Base-by-base conservation (phyloP, 2,113 vertebrate species). In the Promerops cafer region DNA sequence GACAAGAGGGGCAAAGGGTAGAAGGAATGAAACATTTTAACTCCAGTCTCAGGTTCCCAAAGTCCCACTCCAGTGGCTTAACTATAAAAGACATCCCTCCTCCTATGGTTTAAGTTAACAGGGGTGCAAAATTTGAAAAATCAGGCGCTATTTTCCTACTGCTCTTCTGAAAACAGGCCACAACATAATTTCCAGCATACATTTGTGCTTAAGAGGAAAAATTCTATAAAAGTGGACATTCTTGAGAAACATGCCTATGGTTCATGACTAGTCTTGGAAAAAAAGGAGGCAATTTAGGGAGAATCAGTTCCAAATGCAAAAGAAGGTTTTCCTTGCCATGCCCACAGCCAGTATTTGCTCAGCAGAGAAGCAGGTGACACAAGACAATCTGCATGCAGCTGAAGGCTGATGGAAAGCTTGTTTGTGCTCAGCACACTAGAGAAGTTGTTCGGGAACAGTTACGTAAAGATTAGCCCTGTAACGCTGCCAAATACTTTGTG, bases 381-480 rank as follows among this genome's bases (percentile, higher is more conserved):
- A 75, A 96, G 93, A 88, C 83, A 94, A 95, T 97, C 93, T 95
- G 88, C 80, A 90, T 71, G 83, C 93, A 96, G 79, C 76, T 35
- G 1, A 96, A 87, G 86, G 83, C 90, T 96, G 96, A 94, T 91
- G 88, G 96, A 95, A 94, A 94, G 86, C 96, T 95, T 94, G 93
- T 94, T 94, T 97, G 90, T 95, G 94, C 93, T 96, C 86, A 72
- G 90, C 39, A 45, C 13, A 1, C 77, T 82, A 93, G 76, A 95
- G 90, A 94, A 96, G 96, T 96, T 96, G 92, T 93, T 96, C 13
- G 24, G 92, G 96, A 97, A 94, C 93, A 79, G 94, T 96, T 97
- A 97, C 93, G 92, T 97, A 96, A 95, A 97, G 96, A 97, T 97
- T 97, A 96, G 96, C 90, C 83, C 92, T 97, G 96, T 96, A 97